Evolutionary conservation across 1,140 invertebrate genomes (phyloP), one percentile per base, ranked within the genome.

Genomic region (Aleiodes sp.): DNA sequence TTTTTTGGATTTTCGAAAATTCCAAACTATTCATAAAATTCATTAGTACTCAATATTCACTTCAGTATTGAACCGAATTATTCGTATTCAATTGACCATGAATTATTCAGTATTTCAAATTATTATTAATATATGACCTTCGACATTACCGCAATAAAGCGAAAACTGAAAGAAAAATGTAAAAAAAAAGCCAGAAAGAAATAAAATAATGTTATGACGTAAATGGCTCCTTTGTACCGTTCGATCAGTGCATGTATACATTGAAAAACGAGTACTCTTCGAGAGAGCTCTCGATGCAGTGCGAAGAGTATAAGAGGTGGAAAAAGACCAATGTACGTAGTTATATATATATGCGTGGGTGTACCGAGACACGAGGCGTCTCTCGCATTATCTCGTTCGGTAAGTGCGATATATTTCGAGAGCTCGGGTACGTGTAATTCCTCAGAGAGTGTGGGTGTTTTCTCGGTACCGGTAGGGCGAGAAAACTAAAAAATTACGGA

Each of bases 361-460:
- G 46, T 52, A 7, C 46, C 46, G 26, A 52, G 46, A 52, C 46
- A 21, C 46, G 19, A 60, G 41, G 57, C 65, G 65, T n/a, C 65
- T 68, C 19, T 37, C 33, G 65, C 57, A 61, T 66, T 66, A 66
- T 66, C 65, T 66, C 65, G 33, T 68, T 46, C 21, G 56, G 12
- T 33, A 68, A 60, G 65, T 68, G 65, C 65, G 56, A 68, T 68
- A 68, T 68, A 68, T 68, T 46, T 57, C 65, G 24, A 61, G 64
- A 56, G 7, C 21, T 52, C 46, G 16, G 10, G 16, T 16, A 52
- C 46, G 46, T 24, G 46, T 52, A 52, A 43, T 52, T 52, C 26
- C 46, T 52, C 46, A 9, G 2, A 24, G 8, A 6, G 21, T 24
- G 46, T 52, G 46, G 46, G 46, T 52, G 46, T 52, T 24, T 52